phyloP scores from a whole-genome alignment of 2,797 vertebrate species.

The Moxostoma hubbsi region DNA sequence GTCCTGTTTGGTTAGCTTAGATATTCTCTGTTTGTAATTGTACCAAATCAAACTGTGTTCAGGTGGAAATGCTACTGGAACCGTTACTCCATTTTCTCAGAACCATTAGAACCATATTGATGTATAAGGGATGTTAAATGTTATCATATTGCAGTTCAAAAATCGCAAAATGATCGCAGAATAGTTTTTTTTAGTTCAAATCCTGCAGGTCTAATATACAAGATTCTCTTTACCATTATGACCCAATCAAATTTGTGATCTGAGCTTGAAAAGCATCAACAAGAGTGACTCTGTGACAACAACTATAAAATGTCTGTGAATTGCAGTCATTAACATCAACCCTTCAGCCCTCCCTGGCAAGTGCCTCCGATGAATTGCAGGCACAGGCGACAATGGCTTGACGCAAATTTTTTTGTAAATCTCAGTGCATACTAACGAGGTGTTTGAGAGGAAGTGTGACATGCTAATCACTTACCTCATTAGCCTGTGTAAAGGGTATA shows the following conservation, averaged over 20 bases:
- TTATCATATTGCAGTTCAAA: too few species aligned
- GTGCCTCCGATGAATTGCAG: constrained; percentile 35
- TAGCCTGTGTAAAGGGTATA: constrained; percentile 71
- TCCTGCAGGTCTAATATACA: too few species aligned
- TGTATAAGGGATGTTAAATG: too few species aligned
- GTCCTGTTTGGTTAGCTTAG: too few species aligned
- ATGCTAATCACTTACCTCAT: constrained; percentile 79
- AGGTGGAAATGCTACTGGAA: too few species aligned
- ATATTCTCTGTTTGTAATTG: too few species aligned
- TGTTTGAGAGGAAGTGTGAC: constrained; percentile 63
- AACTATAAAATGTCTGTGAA: constrained; percentile 21
- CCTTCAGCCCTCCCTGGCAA: background rate
- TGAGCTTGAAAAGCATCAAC: background rate
- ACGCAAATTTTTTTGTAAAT: constrained; percentile 25
- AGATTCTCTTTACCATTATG: background rate
- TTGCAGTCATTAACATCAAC: constrained; percentile 20
- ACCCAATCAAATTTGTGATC: background rate
- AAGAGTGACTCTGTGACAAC: background rate
- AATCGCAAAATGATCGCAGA: too few species aligned
- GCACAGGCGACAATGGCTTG: constrained; percentile 12
- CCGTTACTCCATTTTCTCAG: too few species aligned
- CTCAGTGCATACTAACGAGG: constrained; percentile 61
- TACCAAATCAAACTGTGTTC: too few species aligned
- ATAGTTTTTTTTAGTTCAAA: too few species aligned
- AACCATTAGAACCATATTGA: too few species aligned